These are phyloP conservation scores for Alloplasta piceator DNA, from an alignment of 2,888 invertebrate genomes.

Conservation along the genomic window DNA sequence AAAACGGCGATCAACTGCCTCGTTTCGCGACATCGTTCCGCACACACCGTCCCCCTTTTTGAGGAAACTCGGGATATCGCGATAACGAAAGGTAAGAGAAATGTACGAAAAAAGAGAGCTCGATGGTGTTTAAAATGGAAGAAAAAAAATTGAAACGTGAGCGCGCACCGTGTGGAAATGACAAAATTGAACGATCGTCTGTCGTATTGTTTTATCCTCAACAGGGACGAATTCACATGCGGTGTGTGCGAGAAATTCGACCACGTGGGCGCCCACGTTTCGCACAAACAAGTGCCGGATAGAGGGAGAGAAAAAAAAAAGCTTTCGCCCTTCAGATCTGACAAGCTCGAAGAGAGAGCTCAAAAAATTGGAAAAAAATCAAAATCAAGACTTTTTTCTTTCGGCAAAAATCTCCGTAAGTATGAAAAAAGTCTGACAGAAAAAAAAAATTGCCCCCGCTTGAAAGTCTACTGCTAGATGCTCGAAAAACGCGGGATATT, in stretches of 20 bases:
- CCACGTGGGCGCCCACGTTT: constrained; percentile 76
- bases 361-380: constrained; percentile 1
- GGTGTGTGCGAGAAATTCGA: constrained; percentile 65
- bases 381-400: not conserved
- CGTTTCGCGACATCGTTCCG: too few relatives aligned
- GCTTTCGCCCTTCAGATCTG: not conserved
- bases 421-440: not conserved
- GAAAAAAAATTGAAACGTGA: not conserved
- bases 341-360: not conserved
- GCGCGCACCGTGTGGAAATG: not conserved
- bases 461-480: constrained; percentile 39
- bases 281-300: constrained; percentile 69
- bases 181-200: constrained; percentile 17
- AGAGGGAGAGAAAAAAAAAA: not conserved
- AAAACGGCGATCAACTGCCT: not conserved
- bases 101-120: not conserved
- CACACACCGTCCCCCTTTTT: not conserved
- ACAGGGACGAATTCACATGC: constrained; percentile 67
- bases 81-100: constrained; percentile 26
- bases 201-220: constrained; percentile 32
- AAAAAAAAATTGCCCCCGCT: not conserved
- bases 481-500: constrained; percentile 24
- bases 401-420: too few relatives aligned
- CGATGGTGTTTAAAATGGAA: not conserved
- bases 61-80: constrained; percentile 2